Evolutionary conservation across 2,888 invertebrate genomes (phyloP).

Genomic region (Leptura quadrifasciata): DNA sequence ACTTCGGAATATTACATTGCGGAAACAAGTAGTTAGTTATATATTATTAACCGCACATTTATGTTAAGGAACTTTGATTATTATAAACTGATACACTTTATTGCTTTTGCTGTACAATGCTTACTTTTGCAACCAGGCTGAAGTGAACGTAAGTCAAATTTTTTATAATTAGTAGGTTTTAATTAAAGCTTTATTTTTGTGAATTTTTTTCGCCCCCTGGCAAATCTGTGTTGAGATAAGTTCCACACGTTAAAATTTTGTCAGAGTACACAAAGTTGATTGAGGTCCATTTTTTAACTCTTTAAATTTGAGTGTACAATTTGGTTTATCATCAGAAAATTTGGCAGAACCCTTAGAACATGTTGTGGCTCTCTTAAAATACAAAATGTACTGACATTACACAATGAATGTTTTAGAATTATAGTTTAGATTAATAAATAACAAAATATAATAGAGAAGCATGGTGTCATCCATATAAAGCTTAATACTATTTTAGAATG

Average conservation of each 20-base stretch:
- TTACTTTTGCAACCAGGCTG: constrained; percentile 79
- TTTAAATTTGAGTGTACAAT: no score
- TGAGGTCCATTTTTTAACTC: no score
- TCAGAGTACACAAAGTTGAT: no score
- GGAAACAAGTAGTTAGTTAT: neutral
- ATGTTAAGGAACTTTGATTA: neutral
- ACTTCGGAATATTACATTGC: neutral
- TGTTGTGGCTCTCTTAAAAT: no score
- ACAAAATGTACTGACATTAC: no score
- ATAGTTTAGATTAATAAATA: no score
- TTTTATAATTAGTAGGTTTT: constrained; percentile 31
- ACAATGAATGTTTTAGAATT: no score
- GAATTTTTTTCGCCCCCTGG: neutral
- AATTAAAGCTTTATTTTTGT: neutral
- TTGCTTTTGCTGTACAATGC: constrained; percentile 73
- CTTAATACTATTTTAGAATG: no score
- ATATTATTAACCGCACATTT: constrained; percentile 3
- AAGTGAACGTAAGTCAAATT: constrained; percentile 82
- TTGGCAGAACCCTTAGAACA: no score
- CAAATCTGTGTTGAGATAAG: neutral
- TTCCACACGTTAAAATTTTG: neutral
- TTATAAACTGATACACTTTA: constrained; percentile 38
- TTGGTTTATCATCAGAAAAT: no score
- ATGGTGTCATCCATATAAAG: no score
- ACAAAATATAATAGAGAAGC: no score